Conservation (phyloP, 1,140 invertebrate species). For the Orchestia grillus region DNA sequence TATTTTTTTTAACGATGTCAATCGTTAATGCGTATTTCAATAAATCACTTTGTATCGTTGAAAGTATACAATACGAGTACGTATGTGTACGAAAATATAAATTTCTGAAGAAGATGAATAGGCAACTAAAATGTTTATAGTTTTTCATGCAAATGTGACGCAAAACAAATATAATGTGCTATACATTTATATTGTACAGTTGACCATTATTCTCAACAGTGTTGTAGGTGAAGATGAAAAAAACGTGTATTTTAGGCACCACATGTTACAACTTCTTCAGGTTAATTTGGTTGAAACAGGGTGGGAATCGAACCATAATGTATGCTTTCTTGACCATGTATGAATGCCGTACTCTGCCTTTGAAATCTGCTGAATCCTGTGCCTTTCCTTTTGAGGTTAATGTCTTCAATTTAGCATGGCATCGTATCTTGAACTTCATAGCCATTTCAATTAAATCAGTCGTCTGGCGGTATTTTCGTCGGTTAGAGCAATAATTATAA, state of each 20-base stretch:
- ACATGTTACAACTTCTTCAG: too few species aligned
- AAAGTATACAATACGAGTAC: not conserved
- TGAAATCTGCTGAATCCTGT: too few species aligned
- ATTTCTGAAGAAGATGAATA: not conserved
- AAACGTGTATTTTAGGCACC: too few species aligned
- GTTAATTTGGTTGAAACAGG: not conserved
- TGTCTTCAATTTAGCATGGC: too few species aligned
- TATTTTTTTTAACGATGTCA: not conserved
- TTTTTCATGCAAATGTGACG: not conserved
- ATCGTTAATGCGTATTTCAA: not conserved
- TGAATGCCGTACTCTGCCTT: too few species aligned
- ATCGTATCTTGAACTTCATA: too few species aligned
- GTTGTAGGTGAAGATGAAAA: too few species aligned
- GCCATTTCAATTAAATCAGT: too few species aligned
- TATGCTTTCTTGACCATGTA: too few species aligned
- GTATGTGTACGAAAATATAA: not conserved
- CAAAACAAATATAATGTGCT: not conserved
- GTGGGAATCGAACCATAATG: not conserved
- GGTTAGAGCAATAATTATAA: too few species aligned
- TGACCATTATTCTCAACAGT: not conserved
- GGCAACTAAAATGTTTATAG: not conserved
- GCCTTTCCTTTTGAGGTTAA: too few species aligned
- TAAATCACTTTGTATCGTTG: not conserved
- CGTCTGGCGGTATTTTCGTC: too few species aligned
- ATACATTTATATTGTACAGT: not conserved